Base-by-base conservation (phyloP, 1,140 invertebrate species). In the Pseudoatta argentina region DNA sequence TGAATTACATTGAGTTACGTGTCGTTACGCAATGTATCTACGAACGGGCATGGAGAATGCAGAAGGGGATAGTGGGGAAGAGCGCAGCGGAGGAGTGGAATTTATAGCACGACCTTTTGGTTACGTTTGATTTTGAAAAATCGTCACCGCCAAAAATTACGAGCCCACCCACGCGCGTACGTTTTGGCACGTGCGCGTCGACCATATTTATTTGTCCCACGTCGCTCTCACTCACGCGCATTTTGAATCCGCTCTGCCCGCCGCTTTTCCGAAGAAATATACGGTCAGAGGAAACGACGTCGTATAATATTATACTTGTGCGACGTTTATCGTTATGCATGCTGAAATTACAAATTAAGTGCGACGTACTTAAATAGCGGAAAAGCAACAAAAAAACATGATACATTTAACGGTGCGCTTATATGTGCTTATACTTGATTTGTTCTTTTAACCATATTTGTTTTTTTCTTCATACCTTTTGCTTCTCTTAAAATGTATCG, bases 1-100 rank as follows among this genome's bases (percentile, higher is more conserved):
- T 92, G 91, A 92, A 92, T 92, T 92, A 92, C 89, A 88, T 90
- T 86, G 91, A 91, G 90, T 89, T 89, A 91, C 90, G 90, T 86
- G 86, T 91, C 86, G 88, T 90, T 91, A 90, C 89, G 87, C 87
- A 85, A 91, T 86, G 85, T 66, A 79, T 71, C 78, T 87, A 88
- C 73, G 16, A 78, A 24, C 72, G 76, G 61, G 51, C 24, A 53
- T 64, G 76, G 30, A 30, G 44, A 51, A 72, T 53, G 34, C 44
- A 51, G 12, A 16, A 34, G 10, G 34, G 53, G 59, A 7, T 8
- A 2, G 67, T 39, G 18, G 73, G 8, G 51, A n/a, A 12, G 21
- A n/a, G 64, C 2, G 53, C 30, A 27, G 10, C 4, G 16, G 51
- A 48, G 85, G 39, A 53, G 39, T n/a, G 73, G 53, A 87, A 91